These are phyloP conservation scores for Cephonodes hylas DNA, from an alignment of 2,888 invertebrate species.

Conservation along the genomic window DNA sequence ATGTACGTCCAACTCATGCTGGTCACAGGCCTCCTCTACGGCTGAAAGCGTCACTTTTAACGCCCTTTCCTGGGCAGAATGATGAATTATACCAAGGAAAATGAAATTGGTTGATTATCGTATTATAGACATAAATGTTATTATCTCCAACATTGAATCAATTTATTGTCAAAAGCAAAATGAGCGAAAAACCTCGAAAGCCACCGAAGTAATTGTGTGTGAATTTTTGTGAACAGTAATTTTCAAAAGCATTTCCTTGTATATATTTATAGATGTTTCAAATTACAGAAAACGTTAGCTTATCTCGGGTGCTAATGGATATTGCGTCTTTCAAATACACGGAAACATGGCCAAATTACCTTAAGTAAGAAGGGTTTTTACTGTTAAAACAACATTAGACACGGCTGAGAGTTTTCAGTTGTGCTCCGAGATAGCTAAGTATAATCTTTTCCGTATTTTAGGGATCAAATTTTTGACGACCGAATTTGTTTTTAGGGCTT, in stretches of 20 bases:
- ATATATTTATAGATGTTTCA: slow-evolving; percentile 3
- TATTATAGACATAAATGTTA: too few species aligned
- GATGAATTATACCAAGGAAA: too few species aligned
- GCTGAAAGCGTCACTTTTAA: too few species aligned
- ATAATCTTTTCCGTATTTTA: too few species aligned
- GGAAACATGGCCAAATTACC: slow-evolving; percentile 24
- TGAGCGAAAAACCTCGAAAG: not conserved
- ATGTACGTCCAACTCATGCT: too few species aligned
- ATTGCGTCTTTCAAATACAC: slow-evolving; percentile 24
- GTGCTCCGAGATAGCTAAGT: too few species aligned
- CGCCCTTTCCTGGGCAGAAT: too few species aligned
- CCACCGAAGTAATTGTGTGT: not conserved
- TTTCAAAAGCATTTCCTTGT: not conserved
- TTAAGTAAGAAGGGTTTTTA: slow-evolving; percentile 19
- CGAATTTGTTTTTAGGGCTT: too few species aligned
- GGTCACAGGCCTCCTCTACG: too few species aligned
- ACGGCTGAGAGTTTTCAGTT: not conserved
- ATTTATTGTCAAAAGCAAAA: not conserved
- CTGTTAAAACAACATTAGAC: slow-evolving; percentile 11
- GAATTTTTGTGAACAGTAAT: not conserved
- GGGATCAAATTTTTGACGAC: too few species aligned
- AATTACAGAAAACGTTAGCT: slow-evolving; percentile 19
- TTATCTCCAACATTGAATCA: too few species aligned
- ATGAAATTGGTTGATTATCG: too few species aligned
- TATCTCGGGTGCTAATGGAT: slow-evolving; percentile 27